Evolutionary conservation across 2,888 invertebrate genomes (phyloP), one percentile per base, ranked within the genome.

Genomic region (Oscheius sp.): DNA sequence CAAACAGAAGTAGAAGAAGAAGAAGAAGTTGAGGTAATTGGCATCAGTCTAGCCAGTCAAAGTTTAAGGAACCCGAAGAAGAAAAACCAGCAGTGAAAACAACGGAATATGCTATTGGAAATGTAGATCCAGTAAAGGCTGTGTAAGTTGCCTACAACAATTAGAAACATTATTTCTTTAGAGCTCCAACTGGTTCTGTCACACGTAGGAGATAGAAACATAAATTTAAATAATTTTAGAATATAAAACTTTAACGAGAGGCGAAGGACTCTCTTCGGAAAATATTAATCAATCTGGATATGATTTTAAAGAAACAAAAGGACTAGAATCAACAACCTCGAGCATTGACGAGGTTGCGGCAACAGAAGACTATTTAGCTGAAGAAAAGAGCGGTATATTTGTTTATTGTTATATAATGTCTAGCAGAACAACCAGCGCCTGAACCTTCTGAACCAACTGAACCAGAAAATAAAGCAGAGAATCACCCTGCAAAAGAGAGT

Each of bases 161-260:
- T 4, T 23, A 17, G 4, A 48, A 48, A 6, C 3, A 17, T 48
- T n/a, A n/a, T n/a, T n/a, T n/a, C n/a, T 55, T 55, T 27, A 52
- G 52, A 29, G 52, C 29, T n/a, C 52, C 52, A 27, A n/a, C 6
- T 10, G 29, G 15, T 10, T n/a, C 52, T 25, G 27, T 52, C 42
- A n/a, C 42, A 6, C 42, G 23, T 23, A 48, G 48, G 20, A 20
- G 25, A 48, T 48, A 3, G 12, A 23, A 23, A 12, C 20, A 3
- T 4, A 23, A 5, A 20, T 25, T 25, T 5, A 45, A 17, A 15
- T 3, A 3, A 20, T 42, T 61, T 29, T 42, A 45, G 45, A 27
- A 17, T 61, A 45, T 15, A 61, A 61, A 42, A 61, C 61, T 3
- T 27, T 61, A 15, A 61, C 61, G 6, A 61, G 61, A 61, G 45